These are phyloP conservation scores for Acromyrmex echinatior DNA, from an alignment of 1,140 invertebrate genomes.

Conservation along the genomic window DNA sequence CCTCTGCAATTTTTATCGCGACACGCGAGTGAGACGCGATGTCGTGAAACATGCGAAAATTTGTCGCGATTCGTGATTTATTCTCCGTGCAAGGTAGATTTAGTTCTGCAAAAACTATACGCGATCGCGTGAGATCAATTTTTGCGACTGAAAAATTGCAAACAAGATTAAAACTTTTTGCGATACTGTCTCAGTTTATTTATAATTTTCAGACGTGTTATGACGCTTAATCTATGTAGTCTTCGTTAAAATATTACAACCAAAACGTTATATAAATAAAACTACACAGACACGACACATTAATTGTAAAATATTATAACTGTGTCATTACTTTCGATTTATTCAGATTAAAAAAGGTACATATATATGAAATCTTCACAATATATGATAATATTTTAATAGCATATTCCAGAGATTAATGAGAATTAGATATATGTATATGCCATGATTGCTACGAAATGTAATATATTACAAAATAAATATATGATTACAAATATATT, in stretches of 20 bases:
- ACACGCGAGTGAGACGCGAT: conserved; percentile 13
- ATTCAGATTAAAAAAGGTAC: not conserved
- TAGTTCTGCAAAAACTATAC: conserved; percentile 9
- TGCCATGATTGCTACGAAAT: not conserved
- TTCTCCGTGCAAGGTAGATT: conserved; percentile 24
- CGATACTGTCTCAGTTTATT: conserved; percentile 2
- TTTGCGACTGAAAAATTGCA: conserved; percentile 24
- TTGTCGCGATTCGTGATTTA: conserved; percentile 55
- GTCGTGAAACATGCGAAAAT: conserved; percentile 24
- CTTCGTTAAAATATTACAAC: conserved; percentile 44
- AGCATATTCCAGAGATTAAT: not conserved
- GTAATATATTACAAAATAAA: not conserved
- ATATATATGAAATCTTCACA: not conserved
- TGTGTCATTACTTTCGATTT: conserved; percentile 24
- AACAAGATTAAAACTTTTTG: conserved; percentile 46
- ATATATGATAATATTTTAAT: conserved; percentile 2
- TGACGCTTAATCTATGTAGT: conserved; percentile 21
- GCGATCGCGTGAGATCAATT: conserved; percentile 3
- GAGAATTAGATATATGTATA: not conserved
- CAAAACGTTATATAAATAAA: conserved; percentile 5
- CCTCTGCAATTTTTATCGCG: conserved; percentile 50
- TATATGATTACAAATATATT: not conserved
- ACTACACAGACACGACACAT: not conserved
- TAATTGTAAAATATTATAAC: not conserved
- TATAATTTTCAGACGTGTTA: conserved; percentile 27